Conservation (phyloP, 2,113 vertebrate species). For the Microtus richardsoni region DNA sequence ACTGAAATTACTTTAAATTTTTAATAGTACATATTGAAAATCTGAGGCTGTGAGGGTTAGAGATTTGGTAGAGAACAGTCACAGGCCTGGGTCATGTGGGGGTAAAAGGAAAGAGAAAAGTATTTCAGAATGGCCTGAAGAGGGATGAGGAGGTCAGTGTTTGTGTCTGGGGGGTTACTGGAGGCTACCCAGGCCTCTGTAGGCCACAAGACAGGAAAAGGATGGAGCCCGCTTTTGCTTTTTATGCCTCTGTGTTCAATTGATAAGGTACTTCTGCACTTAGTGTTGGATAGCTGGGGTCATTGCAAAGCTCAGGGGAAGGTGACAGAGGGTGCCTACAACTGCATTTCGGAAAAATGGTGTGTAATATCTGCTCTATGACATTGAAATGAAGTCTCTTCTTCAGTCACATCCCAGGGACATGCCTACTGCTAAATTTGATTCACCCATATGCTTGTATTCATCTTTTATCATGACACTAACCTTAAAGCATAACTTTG, state of each 20-base stretch:
- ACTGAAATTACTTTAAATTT: conserved; percentile 35
- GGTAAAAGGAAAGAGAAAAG: not conserved
- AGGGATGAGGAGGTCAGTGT: not conserved
- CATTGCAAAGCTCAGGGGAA: conserved; percentile 62
- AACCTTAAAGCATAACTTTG: conserved; percentile 80
- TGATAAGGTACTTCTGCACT: conserved; percentile 49
- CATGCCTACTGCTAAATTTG: conserved; percentile 73
- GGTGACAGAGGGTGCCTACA: conserved; percentile 62
- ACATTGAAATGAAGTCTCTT: conserved; percentile 73
- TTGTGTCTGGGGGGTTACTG: not conserved
- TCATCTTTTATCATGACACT: conserved; percentile 78
- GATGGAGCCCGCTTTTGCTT: not conserved
- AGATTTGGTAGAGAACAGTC: not conserved
- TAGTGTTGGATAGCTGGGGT: conserved; percentile 36
- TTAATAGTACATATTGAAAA: conserved; percentile 32
- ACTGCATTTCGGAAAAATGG: conserved; percentile 74
- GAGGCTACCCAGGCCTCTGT: not conserved
- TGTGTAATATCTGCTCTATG: conserved; percentile 76
- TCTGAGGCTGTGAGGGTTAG: not conserved
- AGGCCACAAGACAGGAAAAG: not conserved
- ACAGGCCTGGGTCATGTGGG: not conserved
- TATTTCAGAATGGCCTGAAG: not conserved
- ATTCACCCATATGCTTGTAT: conserved; percentile 45
- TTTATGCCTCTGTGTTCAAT: not conserved
- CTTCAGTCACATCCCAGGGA: conserved; percentile 60